These are phyloP conservation scores for Noctua pronuba DNA, from an alignment of 2,888 invertebrate species.

Conservation along the genomic window DNA sequence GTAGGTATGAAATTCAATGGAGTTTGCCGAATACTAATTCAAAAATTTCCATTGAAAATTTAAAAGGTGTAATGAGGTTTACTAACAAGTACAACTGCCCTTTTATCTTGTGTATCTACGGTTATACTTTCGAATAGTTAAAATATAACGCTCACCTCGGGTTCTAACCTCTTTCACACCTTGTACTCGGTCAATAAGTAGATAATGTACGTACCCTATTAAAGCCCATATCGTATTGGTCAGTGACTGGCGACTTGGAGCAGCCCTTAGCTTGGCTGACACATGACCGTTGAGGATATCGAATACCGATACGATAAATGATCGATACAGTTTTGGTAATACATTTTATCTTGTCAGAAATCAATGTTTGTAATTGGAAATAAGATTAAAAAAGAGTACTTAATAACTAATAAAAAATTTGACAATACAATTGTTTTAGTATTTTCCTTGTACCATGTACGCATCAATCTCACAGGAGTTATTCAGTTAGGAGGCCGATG, in stretches of 20 bases:
- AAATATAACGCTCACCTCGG: slow-evolving; percentile 38
- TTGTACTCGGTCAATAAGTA: slow-evolving; percentile 86
- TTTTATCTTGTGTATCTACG: slow-evolving; percentile 54
- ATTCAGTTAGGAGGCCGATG: not conserved
- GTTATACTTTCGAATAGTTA: slow-evolving; percentile 36
- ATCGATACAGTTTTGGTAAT: not conserved
- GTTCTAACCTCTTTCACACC: slow-evolving; percentile 80
- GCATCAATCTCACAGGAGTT: not conserved
- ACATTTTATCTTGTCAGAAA: not conserved
- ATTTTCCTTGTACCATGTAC: not conserved
- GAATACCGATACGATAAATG: no score
- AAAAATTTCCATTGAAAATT: slow-evolving; percentile 34
- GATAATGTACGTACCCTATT: slow-evolving; percentile 85
- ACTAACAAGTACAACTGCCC: slow-evolving; percentile 36
- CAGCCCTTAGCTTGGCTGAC: slow-evolving; percentile 81
- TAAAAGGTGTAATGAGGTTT: slow-evolving; percentile 19
- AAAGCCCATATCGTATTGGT: slow-evolving; percentile 78
- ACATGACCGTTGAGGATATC: slow-evolving; percentile 66
- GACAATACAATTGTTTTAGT: not conserved
- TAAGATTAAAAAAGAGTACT: not conserved
- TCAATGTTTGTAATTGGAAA: not conserved
- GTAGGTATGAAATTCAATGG: slow-evolving; percentile 15
- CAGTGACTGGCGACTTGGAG: slow-evolving; percentile 85
- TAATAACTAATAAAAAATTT: not conserved
- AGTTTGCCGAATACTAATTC: slow-evolving; percentile 39